These are phyloP conservation scores for Melanocharis versteri DNA, from an alignment of 2,113 vertebrate genomes.

Conservation along the genomic window DNA sequence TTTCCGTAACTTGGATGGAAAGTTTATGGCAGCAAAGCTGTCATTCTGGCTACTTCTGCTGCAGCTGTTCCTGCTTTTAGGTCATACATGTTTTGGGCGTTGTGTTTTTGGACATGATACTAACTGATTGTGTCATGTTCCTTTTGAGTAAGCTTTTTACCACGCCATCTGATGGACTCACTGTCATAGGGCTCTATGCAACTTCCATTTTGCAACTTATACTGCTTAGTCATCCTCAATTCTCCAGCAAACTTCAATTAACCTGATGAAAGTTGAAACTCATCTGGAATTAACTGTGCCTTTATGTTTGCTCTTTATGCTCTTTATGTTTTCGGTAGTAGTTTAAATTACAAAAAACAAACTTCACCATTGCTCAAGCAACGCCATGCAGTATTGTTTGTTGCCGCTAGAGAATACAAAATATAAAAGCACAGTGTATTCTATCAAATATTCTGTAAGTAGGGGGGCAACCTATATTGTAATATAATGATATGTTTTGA, in stretches of 20 bases:
- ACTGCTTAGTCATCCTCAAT: slow-evolving; percentile 74
- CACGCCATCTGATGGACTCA: slow-evolving; percentile 69
- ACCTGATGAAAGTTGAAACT: slow-evolving; percentile 63
- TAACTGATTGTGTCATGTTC: slow-evolving; percentile 73
- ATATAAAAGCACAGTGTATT: slow-evolving; percentile 79
- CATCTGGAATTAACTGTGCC: slow-evolving; percentile 70
- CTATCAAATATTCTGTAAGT: slow-evolving; percentile 51
- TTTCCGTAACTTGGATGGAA: slow-evolving; percentile 77
- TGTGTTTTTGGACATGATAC: slow-evolving; percentile 80
- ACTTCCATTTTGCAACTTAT: slow-evolving; percentile 73
- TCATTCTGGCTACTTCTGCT: slow-evolving; percentile 73
- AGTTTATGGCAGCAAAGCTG: slow-evolving; percentile 80
- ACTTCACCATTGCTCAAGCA: slow-evolving; percentile 70
- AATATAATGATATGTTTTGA: slow-evolving; percentile 41
- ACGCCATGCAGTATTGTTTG: slow-evolving; percentile 68
- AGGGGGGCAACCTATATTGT: slow-evolving; percentile 27
- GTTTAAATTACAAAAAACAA: slow-evolving; percentile 64
- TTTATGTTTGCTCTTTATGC: slow-evolving; percentile 73
- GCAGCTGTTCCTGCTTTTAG: slow-evolving; percentile 75
- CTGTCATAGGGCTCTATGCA: slow-evolving; percentile 80
- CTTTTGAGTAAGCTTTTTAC: slow-evolving; percentile 76
- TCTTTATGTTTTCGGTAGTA: slow-evolving; percentile 63
- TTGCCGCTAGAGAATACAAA: slow-evolving; percentile 70
- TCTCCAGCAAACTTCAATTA: slow-evolving; percentile 66
- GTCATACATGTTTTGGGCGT: slow-evolving; percentile 73